Base-by-base conservation (phyloP, 2,113 vertebrate species). In the Dromas ardeola region DNA sequence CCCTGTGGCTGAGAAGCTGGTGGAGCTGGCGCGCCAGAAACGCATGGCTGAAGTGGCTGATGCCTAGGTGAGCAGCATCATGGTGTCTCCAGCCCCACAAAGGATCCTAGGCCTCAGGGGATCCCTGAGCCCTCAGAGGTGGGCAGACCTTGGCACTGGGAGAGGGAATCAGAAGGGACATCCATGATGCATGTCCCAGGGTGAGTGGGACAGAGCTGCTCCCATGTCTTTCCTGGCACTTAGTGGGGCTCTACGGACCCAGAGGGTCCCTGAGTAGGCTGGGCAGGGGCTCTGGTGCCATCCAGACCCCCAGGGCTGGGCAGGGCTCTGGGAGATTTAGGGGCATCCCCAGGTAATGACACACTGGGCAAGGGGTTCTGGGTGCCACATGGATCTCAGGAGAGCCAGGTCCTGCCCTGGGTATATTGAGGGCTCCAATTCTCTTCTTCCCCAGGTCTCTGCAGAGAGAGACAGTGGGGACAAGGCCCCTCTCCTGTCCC, bases 21-120 rank as follows among this genome's bases (percentile, higher is more conserved):
- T 8, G 19, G 9, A 15, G 9, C 15, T 6, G 23, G 14, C 18
- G 32, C 49, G 8, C 19, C 15, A 11, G 32, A 82, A 38, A 25
- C 27, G 11, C 19, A 5, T 25, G 49, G 27, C 27, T 52, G 42
- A 3, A 5, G 20, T 5, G 6, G 15, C 7, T 25, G 2, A 2
- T 7, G 67, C 2, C 55, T 59, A 80, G 59, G 86, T 84, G 34
- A 66, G 74, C 59, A 52, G 13, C 47, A 25, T 22, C 50, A 11
- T 3, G 40, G 69, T 2, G 2, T 38, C n/a, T 66, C 23, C 17
- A 56, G 34, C 34, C 42, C 11, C 59, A 14, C 27, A 38, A 38
- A n/a, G n/a, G n/a, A n/a, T n/a, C n/a, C n/a, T n/a, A n/a, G n/a
- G n/a, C n/a, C n/a, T n/a, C n/a, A n/a, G n/a, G 10, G 38, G 43